A percentile compares a stretch with the other conserved stretches of the same genome.
These are phyloP conservation scores for Bos javanicus DNA, from an alignment of 2,113 vertebrate genomes.

Conservation along the genomic window DNA sequence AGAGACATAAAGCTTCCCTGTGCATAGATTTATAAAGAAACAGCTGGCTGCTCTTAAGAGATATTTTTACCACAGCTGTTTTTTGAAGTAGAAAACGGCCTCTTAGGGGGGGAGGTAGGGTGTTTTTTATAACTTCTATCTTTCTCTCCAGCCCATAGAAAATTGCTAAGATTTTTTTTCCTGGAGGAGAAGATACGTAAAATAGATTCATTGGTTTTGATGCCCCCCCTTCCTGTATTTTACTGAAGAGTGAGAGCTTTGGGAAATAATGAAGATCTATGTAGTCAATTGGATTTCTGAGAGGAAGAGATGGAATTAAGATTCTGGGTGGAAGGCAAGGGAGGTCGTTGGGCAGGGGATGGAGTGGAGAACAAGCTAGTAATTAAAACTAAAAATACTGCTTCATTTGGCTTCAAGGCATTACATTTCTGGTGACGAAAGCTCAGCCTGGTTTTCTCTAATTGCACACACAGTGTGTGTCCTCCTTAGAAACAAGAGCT, in stretches of 20 bases:
- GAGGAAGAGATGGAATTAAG: slow-evolving; percentile 17
- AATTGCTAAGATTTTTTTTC: neutral
- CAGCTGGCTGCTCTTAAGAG: slow-evolving; percentile 54
- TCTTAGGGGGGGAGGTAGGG: neutral
- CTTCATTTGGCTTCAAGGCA: slow-evolving; percentile 52
- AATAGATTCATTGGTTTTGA: neutral
- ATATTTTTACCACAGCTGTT: slow-evolving; percentile 55
- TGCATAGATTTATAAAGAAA: slow-evolving; percentile 55
- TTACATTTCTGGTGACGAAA: slow-evolving; percentile 49
- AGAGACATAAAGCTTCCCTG: slow-evolving; percentile 26
- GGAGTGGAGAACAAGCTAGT: slow-evolving; percentile 37
- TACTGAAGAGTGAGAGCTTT: neutral
- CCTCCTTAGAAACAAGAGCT: slow-evolving; percentile 12
- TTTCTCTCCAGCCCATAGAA: slow-evolving; percentile 3
- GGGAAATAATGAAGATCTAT: neutral
- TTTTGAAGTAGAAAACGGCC: slow-evolving; percentile 52
- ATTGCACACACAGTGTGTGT: slow-evolving; percentile 46
- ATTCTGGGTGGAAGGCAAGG: slow-evolving; percentile 20
- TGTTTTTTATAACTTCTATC: slow-evolving; percentile 23
- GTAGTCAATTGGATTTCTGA: neutral
- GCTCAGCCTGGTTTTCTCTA: slow-evolving; percentile 41
- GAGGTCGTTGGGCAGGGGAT: slow-evolving; percentile 17
- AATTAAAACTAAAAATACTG: slow-evolving; percentile 73
- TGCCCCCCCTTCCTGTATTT: neutral
- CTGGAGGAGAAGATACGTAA: neutral